Percentiles rank a stretch among this genome's conserved stretches.
phyloP scores from a whole-genome alignment of 2,113 vertebrate genomes.

The Saguinus imperator region DNA sequence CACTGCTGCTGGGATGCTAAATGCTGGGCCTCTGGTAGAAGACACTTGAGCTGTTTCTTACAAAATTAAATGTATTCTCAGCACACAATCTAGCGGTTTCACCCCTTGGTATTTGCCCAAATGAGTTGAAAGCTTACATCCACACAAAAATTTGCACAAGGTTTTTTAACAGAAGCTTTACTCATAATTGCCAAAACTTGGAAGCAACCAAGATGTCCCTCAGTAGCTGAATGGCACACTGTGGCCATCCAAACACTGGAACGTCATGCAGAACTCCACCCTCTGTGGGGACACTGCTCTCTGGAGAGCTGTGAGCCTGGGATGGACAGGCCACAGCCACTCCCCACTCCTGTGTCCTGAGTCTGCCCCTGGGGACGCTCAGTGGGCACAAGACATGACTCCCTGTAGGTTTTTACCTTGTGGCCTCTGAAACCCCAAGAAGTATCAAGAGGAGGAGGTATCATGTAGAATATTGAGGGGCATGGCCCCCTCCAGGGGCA shows the following conservation, averaged over 20 bases:
- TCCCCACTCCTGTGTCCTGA: background rate
- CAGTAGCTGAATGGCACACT: accelerated
- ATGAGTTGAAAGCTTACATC: background rate
- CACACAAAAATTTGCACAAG: background rate
- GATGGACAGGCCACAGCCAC: too few relatives aligned
- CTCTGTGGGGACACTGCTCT: background rate
- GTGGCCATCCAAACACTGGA: background rate
- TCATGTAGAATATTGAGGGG: background rate
- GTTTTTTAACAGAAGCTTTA: background rate
- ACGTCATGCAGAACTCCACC: background rate
- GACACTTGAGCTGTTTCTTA: background rate
- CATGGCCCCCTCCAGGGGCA: background rate
- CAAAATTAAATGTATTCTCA: background rate
- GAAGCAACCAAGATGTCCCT: background rate
- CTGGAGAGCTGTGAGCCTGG: background rate
- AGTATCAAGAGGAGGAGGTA: background rate
- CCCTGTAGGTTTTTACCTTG: background rate
- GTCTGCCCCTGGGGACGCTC: background rate
- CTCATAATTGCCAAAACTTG: background rate
- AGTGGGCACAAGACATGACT: background rate
- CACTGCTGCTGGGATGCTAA: background rate
- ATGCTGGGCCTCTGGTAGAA: background rate
- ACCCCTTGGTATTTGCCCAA: background rate
- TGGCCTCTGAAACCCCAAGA: background rate
- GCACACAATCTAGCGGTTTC: background rate